These are phyloP conservation scores for Fregata magnificens DNA, from an alignment of 2,113 vertebrate species.

Conservation along the genomic window DNA sequence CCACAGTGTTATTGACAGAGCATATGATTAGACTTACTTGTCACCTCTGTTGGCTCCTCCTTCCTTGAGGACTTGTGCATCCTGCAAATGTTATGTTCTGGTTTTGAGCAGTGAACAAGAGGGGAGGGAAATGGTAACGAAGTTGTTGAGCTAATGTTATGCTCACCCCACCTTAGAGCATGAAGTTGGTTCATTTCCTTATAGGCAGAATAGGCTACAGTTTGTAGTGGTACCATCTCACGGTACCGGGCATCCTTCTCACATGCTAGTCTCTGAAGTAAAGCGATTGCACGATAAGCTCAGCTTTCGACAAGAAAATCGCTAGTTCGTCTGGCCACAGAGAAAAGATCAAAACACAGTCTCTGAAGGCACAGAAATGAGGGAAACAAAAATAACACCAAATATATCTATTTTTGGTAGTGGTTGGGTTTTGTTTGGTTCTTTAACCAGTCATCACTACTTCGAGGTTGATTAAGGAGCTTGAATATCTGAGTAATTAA, in stretches of 20 bases:
- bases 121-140: not conserved
- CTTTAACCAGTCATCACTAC: not conserved
- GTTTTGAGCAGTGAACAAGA: accelerated
- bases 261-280: not conserved
- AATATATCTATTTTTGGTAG: accelerated
- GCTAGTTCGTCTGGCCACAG: not conserved
- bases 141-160: not conserved
- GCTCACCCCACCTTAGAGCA: not conserved
- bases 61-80: not conserved
- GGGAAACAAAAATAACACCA: not conserved
- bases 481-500: not conserved
- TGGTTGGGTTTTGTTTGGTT: not conserved
- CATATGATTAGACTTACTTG: too few relatives aligned
- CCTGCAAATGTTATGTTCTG: not conserved
- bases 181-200: not conserved
- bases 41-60: not conserved
- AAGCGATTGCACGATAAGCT: not conserved
- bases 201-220: accelerated
- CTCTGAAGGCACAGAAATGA: not conserved
- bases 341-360: not conserved
- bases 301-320: not conserved
- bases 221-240: not conserved
- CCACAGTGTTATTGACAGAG: not conserved
- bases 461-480: not conserved
- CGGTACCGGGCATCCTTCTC: not conserved